Conservation (phyloP, 2,888 invertebrate species). For the Antheraea yamamai region DNA sequence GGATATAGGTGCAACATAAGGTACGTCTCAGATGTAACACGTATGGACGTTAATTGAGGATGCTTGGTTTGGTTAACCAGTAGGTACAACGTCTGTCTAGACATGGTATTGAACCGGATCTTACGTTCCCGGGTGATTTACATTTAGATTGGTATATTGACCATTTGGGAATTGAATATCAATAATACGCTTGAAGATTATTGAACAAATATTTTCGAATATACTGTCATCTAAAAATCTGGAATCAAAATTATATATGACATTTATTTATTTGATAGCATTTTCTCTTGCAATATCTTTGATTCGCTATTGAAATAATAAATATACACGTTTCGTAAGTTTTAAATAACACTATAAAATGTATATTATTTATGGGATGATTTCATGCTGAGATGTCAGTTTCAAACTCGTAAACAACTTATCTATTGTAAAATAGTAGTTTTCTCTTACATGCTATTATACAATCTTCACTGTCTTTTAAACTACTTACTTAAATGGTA, state of each 20-base stretch:
- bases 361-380: too few relatives aligned
- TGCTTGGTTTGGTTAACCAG: constrained; percentile 13
- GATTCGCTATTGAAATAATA: too few relatives aligned
- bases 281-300: too few relatives aligned
- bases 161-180: constrained; percentile 12
- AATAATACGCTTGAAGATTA: constrained; percentile 14
- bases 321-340: too few relatives aligned
- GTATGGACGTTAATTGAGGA: not conserved
- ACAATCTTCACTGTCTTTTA: not conserved
- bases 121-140: constrained; percentile 12
- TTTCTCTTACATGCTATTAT: too few relatives aligned
- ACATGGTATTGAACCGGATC: constrained; percentile 33
- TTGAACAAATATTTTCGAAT: not conserved
- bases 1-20: not conserved
- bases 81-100: constrained; percentile 23
- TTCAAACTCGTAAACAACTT: too few relatives aligned
- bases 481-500: not conserved
- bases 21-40: not conserved
- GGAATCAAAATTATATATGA: too few relatives aligned
- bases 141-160: constrained; percentile 18
- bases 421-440: too few relatives aligned
- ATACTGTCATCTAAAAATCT: not conserved
- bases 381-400: too few relatives aligned
- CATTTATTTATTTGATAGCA: not conserved
- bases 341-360: too few relatives aligned